Conservation (phyloP, 2,113 vertebrate genomes). For the Empidonax alnorum region DNA sequence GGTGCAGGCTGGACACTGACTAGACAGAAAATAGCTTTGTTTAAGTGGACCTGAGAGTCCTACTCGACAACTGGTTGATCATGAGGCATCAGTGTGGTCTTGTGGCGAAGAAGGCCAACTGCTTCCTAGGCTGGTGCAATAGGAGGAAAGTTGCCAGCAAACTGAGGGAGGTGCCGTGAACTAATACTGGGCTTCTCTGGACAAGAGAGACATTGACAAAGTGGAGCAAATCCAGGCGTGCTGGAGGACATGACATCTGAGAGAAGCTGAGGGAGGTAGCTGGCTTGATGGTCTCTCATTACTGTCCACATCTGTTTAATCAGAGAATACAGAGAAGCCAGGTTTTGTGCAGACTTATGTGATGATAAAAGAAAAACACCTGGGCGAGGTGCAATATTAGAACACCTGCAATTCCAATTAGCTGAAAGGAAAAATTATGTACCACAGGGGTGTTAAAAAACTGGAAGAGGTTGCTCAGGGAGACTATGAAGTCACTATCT, state of each 20-base stretch:
- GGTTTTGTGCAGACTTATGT: neutral
- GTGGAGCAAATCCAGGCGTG: neutral
- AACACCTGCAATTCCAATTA: neutral
- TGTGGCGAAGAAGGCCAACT: neutral
- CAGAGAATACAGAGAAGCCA: neutral
- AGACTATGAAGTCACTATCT: neutral
- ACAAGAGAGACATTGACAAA: neutral
- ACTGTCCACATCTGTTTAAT: neutral
- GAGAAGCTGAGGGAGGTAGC: neutral
- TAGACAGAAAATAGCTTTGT: neutral
- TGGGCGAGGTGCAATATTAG: neutral
- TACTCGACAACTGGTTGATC: neutral
- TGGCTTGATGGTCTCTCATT: neutral
- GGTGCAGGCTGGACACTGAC: neutral
- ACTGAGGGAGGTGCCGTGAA: neutral
- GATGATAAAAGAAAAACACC: neutral
- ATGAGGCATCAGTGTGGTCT: neutral
- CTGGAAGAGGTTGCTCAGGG: neutral
- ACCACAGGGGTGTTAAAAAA: neutral
- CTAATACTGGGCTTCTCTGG: neutral
- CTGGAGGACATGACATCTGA: neutral
- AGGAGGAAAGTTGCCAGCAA: neutral
- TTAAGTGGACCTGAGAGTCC: neutral
- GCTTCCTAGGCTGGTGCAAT: neutral
- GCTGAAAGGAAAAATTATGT: neutral